Base-by-base conservation (phyloP, 2,797 vertebrate species). In the Melanotaenia parkinsoni region DNA sequence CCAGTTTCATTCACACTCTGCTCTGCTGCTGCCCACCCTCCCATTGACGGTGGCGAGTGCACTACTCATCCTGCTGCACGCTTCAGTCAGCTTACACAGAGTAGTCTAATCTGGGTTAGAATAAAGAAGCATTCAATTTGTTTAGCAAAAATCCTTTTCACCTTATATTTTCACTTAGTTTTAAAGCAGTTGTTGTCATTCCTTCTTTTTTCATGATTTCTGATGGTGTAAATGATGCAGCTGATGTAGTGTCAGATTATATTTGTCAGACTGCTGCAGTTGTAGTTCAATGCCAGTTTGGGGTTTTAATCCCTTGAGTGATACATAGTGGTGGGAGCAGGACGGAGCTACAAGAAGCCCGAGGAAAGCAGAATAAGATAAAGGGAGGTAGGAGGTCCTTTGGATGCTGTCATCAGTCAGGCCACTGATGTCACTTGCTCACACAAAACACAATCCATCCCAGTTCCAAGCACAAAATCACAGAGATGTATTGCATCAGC, bases 1-100 rank as follows among this genome's bases (percentile, higher is more conserved):
- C 91, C 77, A 77, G 67, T 89, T 84, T 90, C 90, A 93, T 92
- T 92, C 89, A 93, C 83, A 88, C 82, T 76, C 74, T 58, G 67
- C 81, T 81, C 64, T 63, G 81, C 86, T 58, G 81, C 82, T 84
- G 87, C 77, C 80, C 85, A 69, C 84, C 86, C 85, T 89, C 80
- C 74, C 89, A 90, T 90, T 91, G 91, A 91, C 85, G 83, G 79
- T 7, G 20, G 64, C 8, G 80, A 74, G 71, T 73, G 80, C 63
- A 45, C 71, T 61, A 67, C 67, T 86, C 76, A 76, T 72, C 74
- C 62, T 51, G 50, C 24, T 72, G 58, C 63, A 65, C 4, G 45
- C 83, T 62, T 67, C 72, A 82, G 47, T 74, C 20, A 59, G 40
- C 11, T 77, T 45, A 59, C 50, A 24, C 32, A 13, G 79, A 74